These are phyloP conservation scores for Lamprologus sp. DNA, from an alignment of 2,113 vertebrate species.

Conservation along the genomic window DNA sequence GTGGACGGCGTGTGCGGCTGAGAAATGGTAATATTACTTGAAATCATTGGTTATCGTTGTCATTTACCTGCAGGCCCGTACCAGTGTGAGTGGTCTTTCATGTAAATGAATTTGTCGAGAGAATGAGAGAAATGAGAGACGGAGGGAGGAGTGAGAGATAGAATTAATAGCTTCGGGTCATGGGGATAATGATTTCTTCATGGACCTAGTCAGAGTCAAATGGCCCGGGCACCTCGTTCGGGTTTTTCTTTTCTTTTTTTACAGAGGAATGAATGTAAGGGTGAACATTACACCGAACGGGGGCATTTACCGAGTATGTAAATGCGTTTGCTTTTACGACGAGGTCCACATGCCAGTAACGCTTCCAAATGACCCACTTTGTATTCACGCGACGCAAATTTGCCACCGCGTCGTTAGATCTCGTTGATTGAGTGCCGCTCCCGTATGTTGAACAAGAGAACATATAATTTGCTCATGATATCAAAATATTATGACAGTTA, in stretches of 20 bases:
- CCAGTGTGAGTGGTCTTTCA: constrained; percentile 65
- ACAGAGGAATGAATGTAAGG: constrained; percentile 43
- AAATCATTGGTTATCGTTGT: constrained; percentile 60
- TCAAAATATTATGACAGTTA: constrained; percentile 35
- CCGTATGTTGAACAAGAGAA: constrained; percentile 51
- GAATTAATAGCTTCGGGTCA: constrained; percentile 71
- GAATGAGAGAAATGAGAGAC: constrained; percentile 59
- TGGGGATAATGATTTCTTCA: constrained; percentile 71
- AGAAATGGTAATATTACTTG: constrained; percentile 59
- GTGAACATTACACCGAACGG: constrained; percentile 53
- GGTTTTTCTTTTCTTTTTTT: not conserved
- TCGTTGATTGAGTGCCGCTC: constrained; percentile 44
- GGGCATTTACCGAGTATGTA: constrained; percentile 63
- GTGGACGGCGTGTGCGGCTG: constrained; percentile 25
- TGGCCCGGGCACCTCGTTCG: constrained; percentile 43
- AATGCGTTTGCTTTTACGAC: constrained; percentile 61
- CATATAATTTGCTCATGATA: constrained; percentile 50
- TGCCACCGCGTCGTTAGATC: constrained; percentile 50
- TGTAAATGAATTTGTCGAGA: constrained; percentile 70
- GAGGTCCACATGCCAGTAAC: constrained; percentile 45
- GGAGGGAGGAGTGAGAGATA: constrained; percentile 56
- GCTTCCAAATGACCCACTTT: constrained; percentile 72
- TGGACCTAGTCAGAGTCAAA: constrained; percentile 67
- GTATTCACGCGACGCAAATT: constrained; percentile 69
- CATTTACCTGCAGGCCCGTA: constrained; percentile 62